Base-by-base conservation (phyloP, 2,113 vertebrate species). In the Vulpes lagopus region DNA sequence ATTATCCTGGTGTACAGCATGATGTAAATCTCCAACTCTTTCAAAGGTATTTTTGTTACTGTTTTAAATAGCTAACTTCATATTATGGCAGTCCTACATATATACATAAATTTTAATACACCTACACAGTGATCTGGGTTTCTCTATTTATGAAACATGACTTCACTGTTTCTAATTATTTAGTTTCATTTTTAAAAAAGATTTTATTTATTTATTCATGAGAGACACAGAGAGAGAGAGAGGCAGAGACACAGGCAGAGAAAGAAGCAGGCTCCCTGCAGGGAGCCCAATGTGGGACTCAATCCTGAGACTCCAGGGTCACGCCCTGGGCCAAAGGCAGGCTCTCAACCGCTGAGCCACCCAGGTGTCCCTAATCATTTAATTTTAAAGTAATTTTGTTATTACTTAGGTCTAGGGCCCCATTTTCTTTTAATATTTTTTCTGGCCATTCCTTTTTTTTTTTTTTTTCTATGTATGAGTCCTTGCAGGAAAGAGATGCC, bases 361-460 rank as follows among this genome's bases (percentile, higher is more conserved):
- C 43, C 43, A 43, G 43, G 43, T 1, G 7, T 43, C 43, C 43
- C 43, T 43, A 84, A 51, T 76, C 76, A 88, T 57, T 89, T 89
- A 95, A 30, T 38, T 83, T 90, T 80, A 71, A 22, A 89, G 57
- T 93, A 64, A 30, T 89, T 64, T 67, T 80, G 5, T 35, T 86
- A 53, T 53, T 20, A 55, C 55, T 30, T 82, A 43, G 8, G 38
- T 65, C n/a, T 57, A 93, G 57, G 49, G 10, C 25, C 5, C 38
- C 53, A 19, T 67, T 79, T 51, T 95, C 30, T 78, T 89, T 86
- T 86, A 60, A 67, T 65, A 59, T n/a, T 86, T 95, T 73, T 80
- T 93, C 85, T 90, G 51, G 73, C 16, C 57, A 69, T 73, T 60
- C 23, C 67, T 53, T 74, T 74, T 89, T 91, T 60, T 74, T 43